Evolutionary conservation across 2,797 vertebrate genomes (phyloP).

Genomic region (Taenioides sp.): DNA sequence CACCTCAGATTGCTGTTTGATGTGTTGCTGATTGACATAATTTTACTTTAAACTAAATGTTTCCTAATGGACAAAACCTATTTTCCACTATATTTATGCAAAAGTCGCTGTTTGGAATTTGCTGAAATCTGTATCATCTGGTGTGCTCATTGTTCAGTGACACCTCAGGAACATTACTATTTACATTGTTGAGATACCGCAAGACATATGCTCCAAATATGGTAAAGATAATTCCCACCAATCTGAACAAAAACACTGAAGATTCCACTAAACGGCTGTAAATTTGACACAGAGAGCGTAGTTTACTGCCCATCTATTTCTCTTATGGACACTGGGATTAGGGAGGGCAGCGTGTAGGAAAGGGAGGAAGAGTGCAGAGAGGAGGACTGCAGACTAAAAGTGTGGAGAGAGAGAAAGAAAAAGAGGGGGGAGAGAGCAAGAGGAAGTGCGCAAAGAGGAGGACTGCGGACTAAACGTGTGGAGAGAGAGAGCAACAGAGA

Average conservation of each 20-base stretch:
- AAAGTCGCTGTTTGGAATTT: too few relatives aligned
- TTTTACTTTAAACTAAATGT: too few relatives aligned
- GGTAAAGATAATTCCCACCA: neutral
- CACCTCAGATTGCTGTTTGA: too few relatives aligned
- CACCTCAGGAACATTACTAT: neutral
- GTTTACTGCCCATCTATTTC: neutral
- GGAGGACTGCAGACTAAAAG: slow-evolving; percentile 46
- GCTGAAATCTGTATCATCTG: neutral
- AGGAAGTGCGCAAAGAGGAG: slow-evolving; percentile 40
- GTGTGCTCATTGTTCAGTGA: neutral
- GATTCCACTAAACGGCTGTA: slow-evolving; percentile 14
- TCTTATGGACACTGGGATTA: neutral
- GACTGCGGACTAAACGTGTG: slow-evolving; percentile 35
- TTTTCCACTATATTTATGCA: too few relatives aligned
- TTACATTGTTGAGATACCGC: neutral
- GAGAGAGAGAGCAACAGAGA: neutral
- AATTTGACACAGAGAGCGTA: slow-evolving; percentile 15
- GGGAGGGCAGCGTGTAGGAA: slow-evolving; percentile 28
- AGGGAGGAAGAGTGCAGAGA: slow-evolving; percentile 46
- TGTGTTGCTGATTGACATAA: too few relatives aligned
- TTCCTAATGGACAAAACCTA: too few relatives aligned
- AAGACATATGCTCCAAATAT: neutral
- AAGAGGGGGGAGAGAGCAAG: neutral
- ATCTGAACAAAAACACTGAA: neutral
- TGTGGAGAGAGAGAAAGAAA: slow-evolving; percentile 17